A percentile compares a stretch with the other conserved stretches of the same genome.
Evolutionary conservation across 2,113 vertebrate genomes (phyloP).

Genomic region (Cnemophilus loriae): DNA sequence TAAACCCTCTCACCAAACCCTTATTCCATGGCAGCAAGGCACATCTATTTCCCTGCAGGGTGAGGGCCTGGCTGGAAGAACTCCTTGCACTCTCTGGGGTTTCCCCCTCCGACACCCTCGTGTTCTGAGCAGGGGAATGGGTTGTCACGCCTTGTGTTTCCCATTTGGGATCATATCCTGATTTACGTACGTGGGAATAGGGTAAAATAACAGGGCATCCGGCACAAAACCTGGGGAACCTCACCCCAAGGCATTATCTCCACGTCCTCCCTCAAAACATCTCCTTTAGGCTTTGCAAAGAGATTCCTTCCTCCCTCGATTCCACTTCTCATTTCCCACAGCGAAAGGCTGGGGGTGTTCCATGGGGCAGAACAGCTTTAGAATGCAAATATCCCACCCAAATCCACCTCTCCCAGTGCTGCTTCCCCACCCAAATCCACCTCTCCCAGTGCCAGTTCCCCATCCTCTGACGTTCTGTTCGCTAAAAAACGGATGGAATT

Average conservation of each 20-base stretch:
- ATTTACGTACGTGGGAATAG: background rate
- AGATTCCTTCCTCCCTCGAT: background rate
- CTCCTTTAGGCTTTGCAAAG: background rate
- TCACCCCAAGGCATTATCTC: background rate
- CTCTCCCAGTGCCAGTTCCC: background rate
- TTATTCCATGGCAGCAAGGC: accelerated
- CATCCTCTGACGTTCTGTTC: background rate
- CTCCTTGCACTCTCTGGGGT: too few species aligned
- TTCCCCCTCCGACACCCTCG: background rate
- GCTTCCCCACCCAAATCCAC: background rate
- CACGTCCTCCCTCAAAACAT: background rate
- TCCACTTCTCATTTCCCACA: background rate
- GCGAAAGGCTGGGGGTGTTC: background rate
- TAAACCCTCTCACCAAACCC: background rate
- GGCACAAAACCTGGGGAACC: background rate
- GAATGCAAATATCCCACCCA: background rate
- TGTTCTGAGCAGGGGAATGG: background rate
- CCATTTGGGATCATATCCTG: background rate
- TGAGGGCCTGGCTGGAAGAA: background rate
- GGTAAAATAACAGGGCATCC: background rate
- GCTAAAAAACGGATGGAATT: background rate
- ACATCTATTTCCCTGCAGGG: background rate
- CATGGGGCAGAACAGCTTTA: background rate
- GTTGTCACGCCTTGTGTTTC: background rate
- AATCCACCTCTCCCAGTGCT: background rate